Evolutionary conservation across 2,888 invertebrate species (phyloP).

Genomic region (Drosophila meridionalis): DNA sequence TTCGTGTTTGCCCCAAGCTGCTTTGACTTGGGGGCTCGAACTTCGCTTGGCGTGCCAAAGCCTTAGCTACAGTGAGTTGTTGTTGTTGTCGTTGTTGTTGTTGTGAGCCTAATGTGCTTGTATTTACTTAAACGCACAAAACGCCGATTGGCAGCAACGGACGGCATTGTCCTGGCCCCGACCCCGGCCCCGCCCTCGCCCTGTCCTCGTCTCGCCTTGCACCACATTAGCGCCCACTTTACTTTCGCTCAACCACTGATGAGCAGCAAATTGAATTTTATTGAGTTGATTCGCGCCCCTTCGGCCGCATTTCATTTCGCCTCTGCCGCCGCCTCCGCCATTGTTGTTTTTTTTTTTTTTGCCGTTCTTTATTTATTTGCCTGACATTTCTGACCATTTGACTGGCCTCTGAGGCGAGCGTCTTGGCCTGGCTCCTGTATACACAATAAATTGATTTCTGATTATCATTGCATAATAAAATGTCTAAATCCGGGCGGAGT

Average conservation of each 20-base stretch:
- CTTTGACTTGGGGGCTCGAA: conserved; percentile 37
- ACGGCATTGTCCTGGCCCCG: conserved; percentile 32
- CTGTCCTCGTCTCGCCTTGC: neutral
- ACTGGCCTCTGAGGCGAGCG: conserved; percentile 9
- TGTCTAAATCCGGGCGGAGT: conserved; percentile 43
- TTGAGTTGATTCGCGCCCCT: conserved; percentile 66
- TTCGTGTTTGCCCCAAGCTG: conserved; percentile 52
- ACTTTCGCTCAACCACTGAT: conserved; percentile 52
- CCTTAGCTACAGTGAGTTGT: conserved; percentile 6
- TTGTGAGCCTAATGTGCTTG: conserved; percentile 69
- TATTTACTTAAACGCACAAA: conserved; percentile 74
- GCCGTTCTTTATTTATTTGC: conserved; percentile 34
- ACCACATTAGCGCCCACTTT: conserved; percentile 63
- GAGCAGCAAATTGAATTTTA: conserved; percentile 76
- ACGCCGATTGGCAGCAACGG: conserved; percentile 23
- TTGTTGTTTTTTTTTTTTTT: conserved; percentile 1
- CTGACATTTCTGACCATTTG: conserved; percentile 39
- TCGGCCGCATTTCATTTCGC: conserved; percentile 33
- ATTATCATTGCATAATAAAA: conserved; percentile 77
- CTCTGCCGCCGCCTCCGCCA: neutral
- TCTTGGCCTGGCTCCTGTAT: conserved; percentile 40
- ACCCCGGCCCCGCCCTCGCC: neutral
- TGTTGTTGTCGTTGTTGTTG: conserved; percentile 35
- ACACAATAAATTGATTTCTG: conserved; percentile 78
- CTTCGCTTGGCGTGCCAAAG: conserved; percentile 33